Conservation (phyloP, 2,113 vertebrate genomes). For the Brachypteracias leptosomus region DNA sequence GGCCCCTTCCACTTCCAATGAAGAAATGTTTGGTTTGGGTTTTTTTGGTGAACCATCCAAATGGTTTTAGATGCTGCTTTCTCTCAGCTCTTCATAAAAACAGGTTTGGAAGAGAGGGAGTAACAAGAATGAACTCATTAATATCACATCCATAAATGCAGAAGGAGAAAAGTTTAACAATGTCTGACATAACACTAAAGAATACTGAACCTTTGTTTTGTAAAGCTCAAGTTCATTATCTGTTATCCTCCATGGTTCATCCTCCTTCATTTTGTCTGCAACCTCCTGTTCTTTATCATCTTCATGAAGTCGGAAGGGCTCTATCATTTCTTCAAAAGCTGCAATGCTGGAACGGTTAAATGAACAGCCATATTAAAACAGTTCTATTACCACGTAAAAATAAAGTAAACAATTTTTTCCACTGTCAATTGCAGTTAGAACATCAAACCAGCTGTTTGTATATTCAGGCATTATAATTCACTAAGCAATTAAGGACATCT, state of each 20-base stretch:
- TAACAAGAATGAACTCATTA: neutral
- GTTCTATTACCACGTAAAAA: neutral
- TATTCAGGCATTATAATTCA: rapidly evolving
- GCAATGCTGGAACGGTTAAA: constrained; percentile 72
- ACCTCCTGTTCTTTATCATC: constrained; percentile 96
- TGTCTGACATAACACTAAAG: neutral
- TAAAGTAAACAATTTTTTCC: neutral
- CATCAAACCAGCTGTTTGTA: neutral
- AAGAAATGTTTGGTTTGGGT: neutral
- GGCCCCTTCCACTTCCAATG: rapidly evolving
- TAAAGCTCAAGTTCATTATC: constrained; percentile 97
- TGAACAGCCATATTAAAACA: neutral
- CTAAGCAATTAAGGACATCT: neutral
- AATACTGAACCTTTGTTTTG: constrained; percentile 87
- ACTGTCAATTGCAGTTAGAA: neutral
- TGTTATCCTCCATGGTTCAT: constrained; percentile 96
- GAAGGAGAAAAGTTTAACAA: neutral
- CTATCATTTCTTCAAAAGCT: constrained; percentile 93
- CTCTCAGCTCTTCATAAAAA: neutral
- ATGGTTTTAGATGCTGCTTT: neutral
- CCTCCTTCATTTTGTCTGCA: constrained; percentile 93
- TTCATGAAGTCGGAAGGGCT: constrained; percentile 92
- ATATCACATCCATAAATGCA: neutral
- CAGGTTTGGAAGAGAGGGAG: neutral
- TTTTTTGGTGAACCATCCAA: neutral